Conservation (phyloP, 2,113 vertebrate species). For the Elaphurus davidianus region DNA sequence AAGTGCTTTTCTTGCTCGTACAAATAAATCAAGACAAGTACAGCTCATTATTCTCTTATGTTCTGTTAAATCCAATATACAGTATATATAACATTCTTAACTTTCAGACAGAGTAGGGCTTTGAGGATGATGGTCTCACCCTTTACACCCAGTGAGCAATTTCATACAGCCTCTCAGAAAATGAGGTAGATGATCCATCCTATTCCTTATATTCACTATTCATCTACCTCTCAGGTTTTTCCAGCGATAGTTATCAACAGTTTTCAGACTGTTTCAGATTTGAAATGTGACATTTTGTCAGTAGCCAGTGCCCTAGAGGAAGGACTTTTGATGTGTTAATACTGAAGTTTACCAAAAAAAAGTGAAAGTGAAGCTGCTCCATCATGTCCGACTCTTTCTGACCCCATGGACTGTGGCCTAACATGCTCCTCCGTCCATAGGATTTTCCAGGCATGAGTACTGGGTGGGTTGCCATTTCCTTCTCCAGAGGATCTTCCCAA, state of each 20-base stretch:
- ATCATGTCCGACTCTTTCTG: rapidly evolving
- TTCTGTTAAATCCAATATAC: background rate
- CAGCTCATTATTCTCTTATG: background rate
- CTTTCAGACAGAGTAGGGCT: background rate
- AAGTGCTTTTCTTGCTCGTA: background rate
- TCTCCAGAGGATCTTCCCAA: background rate
- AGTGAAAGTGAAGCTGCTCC: background rate
- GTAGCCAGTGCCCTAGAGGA: background rate
- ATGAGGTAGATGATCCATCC: background rate
- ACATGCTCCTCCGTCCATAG: rapidly evolving
- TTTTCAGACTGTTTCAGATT: background rate
- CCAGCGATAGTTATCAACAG: background rate
- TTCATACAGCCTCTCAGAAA: background rate
- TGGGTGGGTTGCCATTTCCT: background rate
- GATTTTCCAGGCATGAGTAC: background rate
- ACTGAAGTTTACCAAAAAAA: background rate
- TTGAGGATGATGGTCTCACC: background rate
- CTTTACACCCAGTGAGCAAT: background rate
- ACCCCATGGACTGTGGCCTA: background rate
- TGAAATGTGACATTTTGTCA: background rate
- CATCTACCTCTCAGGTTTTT: background rate
- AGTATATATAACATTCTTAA: background rate
- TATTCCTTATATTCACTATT: background rate
- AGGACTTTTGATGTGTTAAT: background rate
- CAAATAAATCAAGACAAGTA: background rate